Evolutionary conservation across 2,797 vertebrate genomes (phyloP).

Genomic region (Malacoraja senta): DNA sequence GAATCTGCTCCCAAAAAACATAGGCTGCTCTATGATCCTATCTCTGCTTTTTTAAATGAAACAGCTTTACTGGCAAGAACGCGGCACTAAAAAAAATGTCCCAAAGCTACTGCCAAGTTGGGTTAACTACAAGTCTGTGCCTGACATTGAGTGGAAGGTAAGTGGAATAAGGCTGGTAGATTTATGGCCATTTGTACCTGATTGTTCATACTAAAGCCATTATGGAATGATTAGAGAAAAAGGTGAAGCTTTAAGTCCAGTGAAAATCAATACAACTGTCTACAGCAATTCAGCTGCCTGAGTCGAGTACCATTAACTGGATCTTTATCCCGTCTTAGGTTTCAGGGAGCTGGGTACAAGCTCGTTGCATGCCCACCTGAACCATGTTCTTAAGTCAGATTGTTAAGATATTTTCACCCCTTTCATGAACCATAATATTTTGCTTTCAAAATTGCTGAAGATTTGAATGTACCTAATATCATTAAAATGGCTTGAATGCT

Average conservation of each 20-base stretch:
- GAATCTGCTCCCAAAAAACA: conserved; percentile 30
- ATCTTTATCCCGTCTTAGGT: conserved; percentile 56
- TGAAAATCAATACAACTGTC: conserved; percentile 98
- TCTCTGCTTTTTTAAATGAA: conserved; percentile 25
- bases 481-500: neutral
- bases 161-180: conserved; percentile 80
- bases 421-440: conserved; percentile 28
- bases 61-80: conserved; percentile 36
- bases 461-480: neutral
- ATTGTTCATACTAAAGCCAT: conserved; percentile 99
- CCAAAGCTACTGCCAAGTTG: conserved; percentile 58
- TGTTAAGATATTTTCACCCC: conserved; percentile 1
- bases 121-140: conserved; percentile 65
- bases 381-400: neutral
- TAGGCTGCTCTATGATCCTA: conserved; percentile 32
- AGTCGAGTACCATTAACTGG: conserved; percentile 67
- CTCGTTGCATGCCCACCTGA: conserved; percentile 33
- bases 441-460: neutral
- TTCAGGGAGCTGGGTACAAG: conserved; percentile 44
- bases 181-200: conserved; percentile 97
- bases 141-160: conserved; percentile 65
- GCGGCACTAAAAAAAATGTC: conserved; percentile 35
- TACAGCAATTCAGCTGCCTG: conserved; percentile 88
- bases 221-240: conserved; percentile 99
- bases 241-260: conserved; percentile 99